phyloP scores from a whole-genome alignment of 1,140 invertebrate genomes.

The Tetraneura akinire region DNA sequence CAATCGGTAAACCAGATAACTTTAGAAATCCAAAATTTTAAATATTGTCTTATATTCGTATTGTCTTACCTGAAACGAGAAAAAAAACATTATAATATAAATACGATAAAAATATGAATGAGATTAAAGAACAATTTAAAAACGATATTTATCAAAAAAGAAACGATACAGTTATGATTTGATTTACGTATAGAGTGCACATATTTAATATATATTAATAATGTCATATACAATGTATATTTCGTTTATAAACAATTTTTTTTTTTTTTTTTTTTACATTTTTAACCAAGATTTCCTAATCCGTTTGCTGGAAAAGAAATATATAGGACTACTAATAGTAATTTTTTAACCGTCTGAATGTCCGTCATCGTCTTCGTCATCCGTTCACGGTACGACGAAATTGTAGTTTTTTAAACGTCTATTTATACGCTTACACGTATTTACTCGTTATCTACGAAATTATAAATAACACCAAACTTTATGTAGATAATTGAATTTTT shows the following conservation, averaged over 20 bases:
- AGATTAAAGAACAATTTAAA: too few relatives aligned
- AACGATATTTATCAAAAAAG: neutral
- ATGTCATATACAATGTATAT: neutral
- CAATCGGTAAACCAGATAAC: neutral
- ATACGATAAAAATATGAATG: neutral
- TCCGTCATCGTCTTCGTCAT: constrained; percentile 9
- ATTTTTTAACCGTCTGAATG: constrained; percentile 18
- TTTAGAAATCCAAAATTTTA: neutral
- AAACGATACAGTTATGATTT: neutral
- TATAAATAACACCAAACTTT: neutral
- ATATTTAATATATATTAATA: neutral
- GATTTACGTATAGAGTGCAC: neutral
- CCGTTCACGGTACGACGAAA: neutral
- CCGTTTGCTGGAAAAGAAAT: neutral
- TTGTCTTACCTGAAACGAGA: constrained; percentile 30
- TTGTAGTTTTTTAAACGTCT: neutral
- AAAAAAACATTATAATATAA: neutral
- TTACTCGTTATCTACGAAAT: neutral
- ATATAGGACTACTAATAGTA: neutral
- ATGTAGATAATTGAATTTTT: neutral
- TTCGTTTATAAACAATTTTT: neutral
- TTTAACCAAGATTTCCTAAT: neutral
- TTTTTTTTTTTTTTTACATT: neutral
- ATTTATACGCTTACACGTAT: neutral
- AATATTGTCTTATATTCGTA: too few relatives aligned